Evolutionary conservation across 2,888 invertebrate species (phyloP), one percentile per base, ranked within the genome.

Genomic region (Stratiomys singularior): DNA sequence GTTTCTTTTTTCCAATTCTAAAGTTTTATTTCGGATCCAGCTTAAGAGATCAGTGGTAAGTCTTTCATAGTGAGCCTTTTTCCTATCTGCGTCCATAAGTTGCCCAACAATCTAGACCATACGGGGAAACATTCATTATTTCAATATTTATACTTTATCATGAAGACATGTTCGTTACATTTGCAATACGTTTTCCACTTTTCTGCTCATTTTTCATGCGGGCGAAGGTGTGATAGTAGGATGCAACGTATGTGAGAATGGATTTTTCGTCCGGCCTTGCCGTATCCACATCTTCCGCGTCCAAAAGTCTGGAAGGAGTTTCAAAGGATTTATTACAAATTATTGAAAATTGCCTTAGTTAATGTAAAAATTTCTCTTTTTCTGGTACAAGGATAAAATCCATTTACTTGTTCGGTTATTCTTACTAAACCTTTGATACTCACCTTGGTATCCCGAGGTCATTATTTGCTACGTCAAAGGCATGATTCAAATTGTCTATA

Each of bases 191-290:
- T 83, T 96, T 92, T 44, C 98, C 98, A 82, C 98, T 98, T 86
- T 98, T 99, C 89, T 96, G 95, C 85, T 99, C 99, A 85, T 96
- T 97, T 90, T 98, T 99, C 97, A 99, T 98, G 82, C 98, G 91
- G 63, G 99, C 98, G 89, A 99, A 99, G 78, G 98, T 98, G 89
- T 99, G 99, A 88, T 99, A 99, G 88, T 98, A 99, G 18, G 97
- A 97, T 1, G 99, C 98, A 47, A 99, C 98, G 86, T 99, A 99
- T 25, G 99, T 99, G 90, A 99, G 96, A 85, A 99, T 96, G 44
- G 98, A 98, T 88, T 98, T 99, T 89, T 99, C 99, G 86, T 99
- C 99, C 0, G 98, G 98, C 64, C 96, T 91, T 76, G 90, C 92
- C 0, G 94, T 96, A 88, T 99, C 98, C 81, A 99, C 94, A 87